Base-by-base conservation (phyloP, 2,797 vertebrate genomes). In the Poeciliopsis gracilis region DNA sequence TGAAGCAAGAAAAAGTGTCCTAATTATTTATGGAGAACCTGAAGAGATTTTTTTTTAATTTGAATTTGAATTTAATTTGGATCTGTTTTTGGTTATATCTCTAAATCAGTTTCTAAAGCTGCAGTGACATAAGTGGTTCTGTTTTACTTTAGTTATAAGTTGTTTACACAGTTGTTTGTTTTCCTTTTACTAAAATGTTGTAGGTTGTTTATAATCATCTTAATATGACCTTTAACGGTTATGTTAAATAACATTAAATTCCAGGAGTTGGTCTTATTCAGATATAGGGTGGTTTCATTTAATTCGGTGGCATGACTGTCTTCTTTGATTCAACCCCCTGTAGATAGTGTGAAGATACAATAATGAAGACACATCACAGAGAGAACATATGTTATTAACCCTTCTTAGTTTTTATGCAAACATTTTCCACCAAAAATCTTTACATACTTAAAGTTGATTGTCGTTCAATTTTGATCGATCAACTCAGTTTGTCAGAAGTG, bases 11-110 rank as follows among this genome's bases (percentile, higher is more conserved):
- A 51, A 72, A 90, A 88, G 51, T 88, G 77, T 84, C 81, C 86
- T 90, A 88, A 91, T 91, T 89, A 92, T 90, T 93, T 93, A 91
- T 82, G 78, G 76, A 87, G 79, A 89, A 88, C 73, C 80, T 86
- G 71, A 79, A 89, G 76, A 88, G 81, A 72, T 69, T 47, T 45
- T 57, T 18, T 57, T 20, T n/a, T 66, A 49, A 28, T 72, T 72
- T 55, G 23, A 6, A 5, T 77, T 75, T 83, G 63, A 86, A 80
- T 69, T 67, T 61, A 81, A 83, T 77, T 71, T 72, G 77, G 55
- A 82, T 63, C n/a, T n/a, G n/a, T n/a, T 88, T 83, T 82, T 93
- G 88, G 80, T 83, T 47, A n/a, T 69, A 77, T 79, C 61, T n/a
- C 47, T 82, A 77, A 87, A 84, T 87, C 47, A 67, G 53, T 72